Evolutionary conservation across 2,113 vertebrate genomes (phyloP), one percentile per base, ranked within the genome.

Genomic region (Cichladusa arquata): DNA sequence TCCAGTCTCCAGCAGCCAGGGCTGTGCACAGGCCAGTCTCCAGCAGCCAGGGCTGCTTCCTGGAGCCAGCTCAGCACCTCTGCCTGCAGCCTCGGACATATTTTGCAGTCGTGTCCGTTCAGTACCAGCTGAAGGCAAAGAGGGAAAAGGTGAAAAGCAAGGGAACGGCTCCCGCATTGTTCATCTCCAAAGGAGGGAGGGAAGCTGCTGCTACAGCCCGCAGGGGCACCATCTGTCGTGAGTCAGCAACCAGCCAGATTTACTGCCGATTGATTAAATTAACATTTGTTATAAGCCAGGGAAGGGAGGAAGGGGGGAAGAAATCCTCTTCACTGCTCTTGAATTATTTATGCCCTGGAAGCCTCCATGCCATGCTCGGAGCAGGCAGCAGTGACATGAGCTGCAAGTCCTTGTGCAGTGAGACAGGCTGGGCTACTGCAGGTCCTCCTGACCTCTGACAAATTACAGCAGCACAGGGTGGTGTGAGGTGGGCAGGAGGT

Each of bases 241-340:
- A 99, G 98, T 99, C 99, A 99, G 99, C 99, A 98, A 97, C 97
- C 98, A 98, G 97, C 91, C 97, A 98, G 98, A 98, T 99, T 99
- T 99, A 98, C 98, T 98, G 98, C 98, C 98, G 96, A 99, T 98
- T 99, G 99, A 99, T 99, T 99, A 99, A 99, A 99, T 99, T 99
- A 99, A 98, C 98, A 99, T 99, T 98, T 98, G 98, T 99, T 98
- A 98, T 98, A 98, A 98, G 98, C 98, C 98, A 98, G 97, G 96
- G 93, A 97, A 90, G 67, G 82, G 93, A 92, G 86, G 89, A 81
- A 82, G 69, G 74, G 65, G 96, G 96, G 95, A 86, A 97, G 93
- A 98, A 97, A 95, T 95, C 88, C 92, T 97, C 96, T 97, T 96
- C 97, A 73, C 58, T 81, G 86, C 96, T 97, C 92, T 96, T 98